phyloP scores from a whole-genome alignment of 2,113 vertebrate genomes.

The Rhinogobius similis region DNA sequence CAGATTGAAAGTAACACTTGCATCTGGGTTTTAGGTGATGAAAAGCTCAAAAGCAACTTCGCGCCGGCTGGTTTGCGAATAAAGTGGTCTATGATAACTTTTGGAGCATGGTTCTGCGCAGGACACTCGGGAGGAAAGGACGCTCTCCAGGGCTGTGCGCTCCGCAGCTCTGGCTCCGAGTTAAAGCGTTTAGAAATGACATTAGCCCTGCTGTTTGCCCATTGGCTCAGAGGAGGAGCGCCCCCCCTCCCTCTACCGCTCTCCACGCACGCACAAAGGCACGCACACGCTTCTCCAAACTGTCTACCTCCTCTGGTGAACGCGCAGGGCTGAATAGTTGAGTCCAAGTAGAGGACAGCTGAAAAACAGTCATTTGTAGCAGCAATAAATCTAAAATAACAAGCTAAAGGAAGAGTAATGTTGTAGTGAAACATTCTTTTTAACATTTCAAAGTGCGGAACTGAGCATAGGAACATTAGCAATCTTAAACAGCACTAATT shows the following conservation, averaged over 20 bases:
- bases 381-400: background rate
- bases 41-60: conserved; percentile 12
- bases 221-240: conserved; percentile 72
- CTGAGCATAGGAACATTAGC: no score
- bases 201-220: conserved; percentile 53
- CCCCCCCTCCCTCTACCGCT: conserved; percentile 23
- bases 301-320: background rate
- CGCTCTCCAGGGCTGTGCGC: conserved; percentile 42
- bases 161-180: conserved; percentile 60
- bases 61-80: conserved; percentile 5
- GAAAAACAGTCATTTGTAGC: background rate
- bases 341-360: background rate
- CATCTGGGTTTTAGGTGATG: conserved; percentile 45
- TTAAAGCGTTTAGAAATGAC: conserved; percentile 71
- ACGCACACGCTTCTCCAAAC: conserved; percentile 10
- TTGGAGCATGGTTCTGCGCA: conserved; percentile 28
- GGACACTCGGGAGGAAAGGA: background rate
- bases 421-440: no score
- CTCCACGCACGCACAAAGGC: conserved; percentile 34
- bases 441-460: no score
- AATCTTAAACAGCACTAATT: no score
- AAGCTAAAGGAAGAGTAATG: no score
- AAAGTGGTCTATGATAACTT: background rate
- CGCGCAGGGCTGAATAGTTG: background rate
- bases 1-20: conserved; percentile 46